Evolutionary conservation across 2,113 vertebrate genomes (phyloP).

Genomic region (Canis aureus): DNA sequence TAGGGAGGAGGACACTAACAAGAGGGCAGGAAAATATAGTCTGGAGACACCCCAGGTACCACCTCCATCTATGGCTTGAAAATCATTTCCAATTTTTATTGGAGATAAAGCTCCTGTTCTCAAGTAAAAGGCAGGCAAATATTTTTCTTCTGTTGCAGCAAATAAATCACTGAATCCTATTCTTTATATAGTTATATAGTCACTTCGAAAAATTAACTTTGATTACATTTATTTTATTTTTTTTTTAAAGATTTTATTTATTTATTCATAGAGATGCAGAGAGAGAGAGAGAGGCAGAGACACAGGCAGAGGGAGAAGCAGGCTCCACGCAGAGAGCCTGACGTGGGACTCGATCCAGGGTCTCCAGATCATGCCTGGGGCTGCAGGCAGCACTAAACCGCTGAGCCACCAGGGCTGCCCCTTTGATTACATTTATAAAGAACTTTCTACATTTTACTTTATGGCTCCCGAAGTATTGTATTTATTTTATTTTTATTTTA

Average conservation of each 20-base stretch:
- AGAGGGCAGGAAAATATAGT: background rate
- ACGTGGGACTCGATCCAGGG: too few relatives aligned
- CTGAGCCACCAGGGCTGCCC: too few relatives aligned
- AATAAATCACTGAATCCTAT: background rate
- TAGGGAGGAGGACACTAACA: background rate
- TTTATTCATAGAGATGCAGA: too few relatives aligned
- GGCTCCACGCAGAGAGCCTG: too few relatives aligned
- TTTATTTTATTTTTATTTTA: too few relatives aligned
- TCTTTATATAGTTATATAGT: background rate
- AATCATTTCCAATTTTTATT: constrained; percentile 35
- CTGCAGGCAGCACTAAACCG: too few relatives aligned
- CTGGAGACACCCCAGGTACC: background rate
- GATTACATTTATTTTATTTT: background rate
- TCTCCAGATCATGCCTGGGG: too few relatives aligned
- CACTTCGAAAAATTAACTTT: constrained; percentile 15
- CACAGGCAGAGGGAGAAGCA: too few relatives aligned
- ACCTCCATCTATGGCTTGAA: background rate
- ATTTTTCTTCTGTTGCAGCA: background rate
- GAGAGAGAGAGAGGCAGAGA: too few relatives aligned
- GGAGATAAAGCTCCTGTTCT: constrained; percentile 18
- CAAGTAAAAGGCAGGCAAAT: constrained; percentile 43
- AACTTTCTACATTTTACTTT: constrained; percentile 31
- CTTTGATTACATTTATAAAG: constrained; percentile 40
- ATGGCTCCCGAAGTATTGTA: background rate
- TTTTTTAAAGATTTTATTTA: too few relatives aligned